A percentile compares a stretch with the other conserved stretches of the same genome.
These are phyloP conservation scores for Gorsachius magnificus DNA, from an alignment of 2,797 vertebrate species.

Conservation along the genomic window DNA sequence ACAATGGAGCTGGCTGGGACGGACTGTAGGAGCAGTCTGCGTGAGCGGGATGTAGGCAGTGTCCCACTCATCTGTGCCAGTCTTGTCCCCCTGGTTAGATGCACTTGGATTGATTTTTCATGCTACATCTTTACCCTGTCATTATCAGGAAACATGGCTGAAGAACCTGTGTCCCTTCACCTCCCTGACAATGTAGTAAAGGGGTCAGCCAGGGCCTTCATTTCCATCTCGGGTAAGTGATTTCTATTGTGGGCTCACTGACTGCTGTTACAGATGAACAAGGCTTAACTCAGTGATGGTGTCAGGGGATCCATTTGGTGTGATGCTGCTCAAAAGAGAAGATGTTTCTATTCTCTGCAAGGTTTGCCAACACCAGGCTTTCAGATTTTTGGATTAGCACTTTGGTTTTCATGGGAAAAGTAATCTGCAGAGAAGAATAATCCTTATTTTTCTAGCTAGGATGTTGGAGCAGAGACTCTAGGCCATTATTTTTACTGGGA, in stretches of 20 bases:
- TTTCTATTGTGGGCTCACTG: neutral
- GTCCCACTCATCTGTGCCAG: neutral
- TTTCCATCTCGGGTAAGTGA: conserved; percentile 45
- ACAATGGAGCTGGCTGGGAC: neutral
- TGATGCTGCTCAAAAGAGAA: neutral
- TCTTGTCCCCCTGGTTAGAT: neutral
- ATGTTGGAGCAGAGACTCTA: neutral
- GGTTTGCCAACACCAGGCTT: neutral
- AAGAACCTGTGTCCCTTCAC: neutral
- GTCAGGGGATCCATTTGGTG: neutral
- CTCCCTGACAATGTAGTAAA: conserved; percentile 35
- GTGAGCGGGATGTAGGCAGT: neutral
- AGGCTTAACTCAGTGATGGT: neutral
- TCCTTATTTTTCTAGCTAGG: neutral
- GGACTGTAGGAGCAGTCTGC: neutral
- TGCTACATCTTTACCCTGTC: neutral
- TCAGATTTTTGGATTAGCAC: neutral
- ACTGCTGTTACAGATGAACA: neutral
- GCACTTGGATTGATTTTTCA: neutral
- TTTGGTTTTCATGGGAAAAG: neutral
- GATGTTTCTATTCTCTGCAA: neutral
- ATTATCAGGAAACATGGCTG: conserved; percentile 11
- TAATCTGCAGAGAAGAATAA: neutral
- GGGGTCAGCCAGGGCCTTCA: conserved; percentile 40
- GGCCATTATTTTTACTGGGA: neutral